These are phyloP conservation scores for Psix sp. DNA, from an alignment of 1,140 invertebrate species.

Conservation along the genomic window DNA sequence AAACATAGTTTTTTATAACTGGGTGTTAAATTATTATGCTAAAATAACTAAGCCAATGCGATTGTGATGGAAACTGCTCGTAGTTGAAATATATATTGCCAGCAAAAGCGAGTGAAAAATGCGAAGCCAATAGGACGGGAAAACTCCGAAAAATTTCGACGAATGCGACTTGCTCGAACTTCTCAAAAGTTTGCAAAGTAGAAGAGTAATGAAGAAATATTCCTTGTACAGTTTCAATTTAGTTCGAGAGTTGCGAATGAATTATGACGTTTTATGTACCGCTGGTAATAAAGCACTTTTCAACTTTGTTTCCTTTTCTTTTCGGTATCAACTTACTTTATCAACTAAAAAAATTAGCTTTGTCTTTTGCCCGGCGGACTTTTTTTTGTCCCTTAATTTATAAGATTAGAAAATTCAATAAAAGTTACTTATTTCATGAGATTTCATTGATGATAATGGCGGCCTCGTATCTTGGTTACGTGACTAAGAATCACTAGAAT, in stretches of 20 bases:
- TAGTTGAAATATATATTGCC: slow-evolving; percentile 21
- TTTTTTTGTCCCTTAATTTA: not conserved
- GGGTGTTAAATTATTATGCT: too few relatives aligned
- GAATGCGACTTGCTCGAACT: slow-evolving; percentile 38
- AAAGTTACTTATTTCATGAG: slow-evolving; percentile 8
- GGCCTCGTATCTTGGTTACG: slow-evolving; percentile 23
- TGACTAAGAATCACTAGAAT: slow-evolving; percentile 40
- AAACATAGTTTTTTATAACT: too few relatives aligned
- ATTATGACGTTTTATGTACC: slow-evolving; percentile 56
- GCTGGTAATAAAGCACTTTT: slow-evolving; percentile 50
- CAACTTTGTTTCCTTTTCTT: slow-evolving; percentile 33
- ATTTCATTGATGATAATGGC: slow-evolving; percentile 19
- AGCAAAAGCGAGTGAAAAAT: slow-evolving; percentile 14
- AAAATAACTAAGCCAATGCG: too few relatives aligned
- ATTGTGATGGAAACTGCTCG: slow-evolving; percentile 24
- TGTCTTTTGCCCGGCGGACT: not conserved
- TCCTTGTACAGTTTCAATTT: slow-evolving; percentile 56
- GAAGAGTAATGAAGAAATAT: slow-evolving; percentile 59
- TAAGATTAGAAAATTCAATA: slow-evolving; percentile 21
- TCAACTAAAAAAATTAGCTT: slow-evolving; percentile 45
- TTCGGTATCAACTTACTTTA: slow-evolving; percentile 47
- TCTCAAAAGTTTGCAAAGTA: slow-evolving; percentile 52
- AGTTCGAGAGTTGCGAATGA: slow-evolving; percentile 56
- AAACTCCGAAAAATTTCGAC: slow-evolving; percentile 41
- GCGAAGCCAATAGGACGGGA: slow-evolving; percentile 24